Evolutionary conservation across 2,797 vertebrate genomes (phyloP).

Genomic region (Distichodus sexfasciatus): DNA sequence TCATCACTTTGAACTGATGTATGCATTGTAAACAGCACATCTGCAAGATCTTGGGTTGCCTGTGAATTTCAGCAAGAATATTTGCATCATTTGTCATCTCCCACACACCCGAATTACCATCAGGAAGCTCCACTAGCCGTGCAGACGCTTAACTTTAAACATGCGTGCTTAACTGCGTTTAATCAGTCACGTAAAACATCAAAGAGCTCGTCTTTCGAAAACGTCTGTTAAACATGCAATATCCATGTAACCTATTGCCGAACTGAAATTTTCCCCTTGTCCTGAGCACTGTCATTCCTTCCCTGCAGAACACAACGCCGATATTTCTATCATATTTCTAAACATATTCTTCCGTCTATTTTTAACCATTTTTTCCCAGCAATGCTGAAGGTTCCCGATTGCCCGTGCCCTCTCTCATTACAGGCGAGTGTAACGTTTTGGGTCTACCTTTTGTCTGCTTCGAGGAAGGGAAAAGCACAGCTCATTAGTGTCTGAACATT

Average conservation of each 20-base stretch:
- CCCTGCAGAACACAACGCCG: not conserved
- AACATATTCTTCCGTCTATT: too few species aligned
- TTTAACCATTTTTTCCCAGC: not conserved
- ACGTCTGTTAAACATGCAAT: not conserved
- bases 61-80: constrained; percentile 1
- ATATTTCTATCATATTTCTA: too few species aligned
- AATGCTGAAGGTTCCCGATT: constrained; percentile 1
- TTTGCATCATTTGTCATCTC: not conserved
- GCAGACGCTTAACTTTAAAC: too few species aligned
- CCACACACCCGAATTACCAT: too few species aligned
- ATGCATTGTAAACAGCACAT: constrained; percentile 4
- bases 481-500: constrained; percentile 70
- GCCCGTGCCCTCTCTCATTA: constrained; percentile 68
- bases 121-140: too few species aligned
- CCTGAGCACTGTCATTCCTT: not conserved
- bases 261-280: not conserved
- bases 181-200: too few species aligned
- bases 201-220: too few species aligned
- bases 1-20: not conserved
- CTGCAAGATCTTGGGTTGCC: not conserved
- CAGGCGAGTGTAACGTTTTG: constrained; percentile 49
- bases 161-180: too few species aligned
- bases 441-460: constrained; percentile 55
- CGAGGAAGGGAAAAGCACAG: constrained; percentile 57
- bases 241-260: not conserved